Evolutionary conservation across 92 coral and sea anemone genomes (phyloP).

Genomic region (Palythoa heliodiscus): DNA sequence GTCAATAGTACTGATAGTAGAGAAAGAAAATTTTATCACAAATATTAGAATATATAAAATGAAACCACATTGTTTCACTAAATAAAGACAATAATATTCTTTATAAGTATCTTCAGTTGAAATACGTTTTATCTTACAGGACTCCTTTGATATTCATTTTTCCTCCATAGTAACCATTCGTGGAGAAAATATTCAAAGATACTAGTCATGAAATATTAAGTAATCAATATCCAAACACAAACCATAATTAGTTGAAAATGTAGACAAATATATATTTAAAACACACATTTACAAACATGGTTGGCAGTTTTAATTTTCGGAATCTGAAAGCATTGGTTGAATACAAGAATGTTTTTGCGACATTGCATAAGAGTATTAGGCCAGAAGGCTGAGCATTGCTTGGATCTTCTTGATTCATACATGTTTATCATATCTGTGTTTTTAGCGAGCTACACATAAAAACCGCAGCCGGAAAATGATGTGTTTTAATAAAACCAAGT

Average conservation of each 20-base stretch:
- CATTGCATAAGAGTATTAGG: background rate
- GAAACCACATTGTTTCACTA: background rate
- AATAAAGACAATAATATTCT: background rate
- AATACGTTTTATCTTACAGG: background rate
- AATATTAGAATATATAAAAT: too few species aligned
- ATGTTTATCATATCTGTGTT: background rate
- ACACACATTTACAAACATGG: background rate
- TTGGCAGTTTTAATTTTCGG: too few species aligned
- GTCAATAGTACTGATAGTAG: too few species aligned
- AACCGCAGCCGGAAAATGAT: conserved; percentile 1
- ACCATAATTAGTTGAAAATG: background rate
- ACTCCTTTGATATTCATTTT: background rate
- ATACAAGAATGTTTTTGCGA: background rate
- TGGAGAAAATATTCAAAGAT: background rate
- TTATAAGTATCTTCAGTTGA: background rate
- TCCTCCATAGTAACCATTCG: background rate
- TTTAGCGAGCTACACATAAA: background rate
- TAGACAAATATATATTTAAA: background rate
- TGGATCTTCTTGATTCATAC: background rate
- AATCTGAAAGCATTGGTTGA: background rate
- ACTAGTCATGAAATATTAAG: background rate
- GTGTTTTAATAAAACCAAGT: background rate
- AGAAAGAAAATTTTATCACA: too few species aligned
- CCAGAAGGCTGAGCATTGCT: background rate
- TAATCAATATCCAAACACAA: background rate